phyloP scores from a whole-genome alignment of 1,140 invertebrate genomes.

The Coptotermes formosanus region DNA sequence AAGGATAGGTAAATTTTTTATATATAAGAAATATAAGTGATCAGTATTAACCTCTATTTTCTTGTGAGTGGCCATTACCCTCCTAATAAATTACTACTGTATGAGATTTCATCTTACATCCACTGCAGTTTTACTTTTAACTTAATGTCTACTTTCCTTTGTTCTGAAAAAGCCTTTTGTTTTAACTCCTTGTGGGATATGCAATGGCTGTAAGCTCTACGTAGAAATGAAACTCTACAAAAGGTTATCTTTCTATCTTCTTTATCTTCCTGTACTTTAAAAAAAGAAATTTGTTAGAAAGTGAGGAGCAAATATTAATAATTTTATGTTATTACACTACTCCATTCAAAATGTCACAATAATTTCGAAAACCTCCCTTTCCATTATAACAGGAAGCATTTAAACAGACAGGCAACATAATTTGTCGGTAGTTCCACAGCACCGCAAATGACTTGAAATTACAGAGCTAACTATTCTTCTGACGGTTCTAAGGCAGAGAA shows the following conservation, averaged over 20 bases:
- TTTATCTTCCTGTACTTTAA: neutral
- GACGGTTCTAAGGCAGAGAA: neutral
- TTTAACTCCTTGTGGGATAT: neutral
- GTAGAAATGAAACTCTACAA: neutral
- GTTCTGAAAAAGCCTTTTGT: neutral
- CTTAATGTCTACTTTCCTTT: neutral
- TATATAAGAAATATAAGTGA: conserved; percentile 1
- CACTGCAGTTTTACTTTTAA: neutral
- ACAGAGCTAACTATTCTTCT: neutral
- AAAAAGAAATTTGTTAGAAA: neutral
- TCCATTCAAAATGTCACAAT: neutral
- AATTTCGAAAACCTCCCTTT: neutral
- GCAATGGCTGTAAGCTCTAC: neutral
- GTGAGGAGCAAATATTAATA: neutral
- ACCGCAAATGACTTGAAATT: conserved; percentile 5
- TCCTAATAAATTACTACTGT: neutral
- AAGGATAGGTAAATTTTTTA: neutral
- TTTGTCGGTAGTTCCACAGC: neutral
- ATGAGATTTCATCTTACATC: neutral
- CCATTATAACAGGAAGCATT: neutral
- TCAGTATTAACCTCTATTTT: neutral
- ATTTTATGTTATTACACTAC: neutral
- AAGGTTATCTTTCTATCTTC: neutral
- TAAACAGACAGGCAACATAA: neutral
- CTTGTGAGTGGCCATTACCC: neutral